Base-by-base conservation (phyloP, 1,140 invertebrate species). In the Microplitis demolitor region DNA sequence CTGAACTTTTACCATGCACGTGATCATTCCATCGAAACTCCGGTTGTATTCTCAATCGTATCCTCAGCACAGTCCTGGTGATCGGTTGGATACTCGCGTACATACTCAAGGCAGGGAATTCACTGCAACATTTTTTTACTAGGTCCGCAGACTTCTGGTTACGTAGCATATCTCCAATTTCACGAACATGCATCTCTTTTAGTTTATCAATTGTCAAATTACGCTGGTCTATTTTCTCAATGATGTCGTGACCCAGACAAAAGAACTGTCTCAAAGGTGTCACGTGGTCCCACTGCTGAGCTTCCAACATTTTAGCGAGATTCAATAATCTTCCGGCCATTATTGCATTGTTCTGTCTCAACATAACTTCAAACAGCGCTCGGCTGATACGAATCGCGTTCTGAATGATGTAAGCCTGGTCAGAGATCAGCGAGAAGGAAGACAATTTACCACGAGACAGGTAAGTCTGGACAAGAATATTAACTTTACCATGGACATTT, bases 401-500 rank as follows among this genome's bases (percentile, higher is more conserved):
- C 92, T 98, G 95, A 61, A 93, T 94, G 24, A 99, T 94, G 83
- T 98, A 99, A 14, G 94, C 92, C 84, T 95, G 91, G 90, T 99
- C 97, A 0, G 97, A 98, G 69, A 95, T 90, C 4, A 99, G 87
- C 0, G 97, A 99, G 80, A 98, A 97, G 0, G 92, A 91, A 77
- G 95, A 92, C 0, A 98, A 90, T 53, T 89, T 87, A 34, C 92
- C 92, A 72, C 93, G 88, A 0, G 95, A 97, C 13, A 99, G 89
- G 84, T 93, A 97, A 0, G 95, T 93, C 86, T 99, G 98, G 73
- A 99, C 90, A 4, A 99, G 88, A 80, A 98, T 97, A 85, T 99
- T 99, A 24, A 99, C 97, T 92, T 99, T 99, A 69, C 97, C 97
- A 80, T 95, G 90, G 39, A 95, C 89, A 84, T 97, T 97, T 84